A percentile compares a stretch with the other conserved stretches of the same genome.
Evolutionary conservation across 35 echinoderm and acorn worm genomes (phyloP).

Genomic region (Lytechinus pictus): DNA sequence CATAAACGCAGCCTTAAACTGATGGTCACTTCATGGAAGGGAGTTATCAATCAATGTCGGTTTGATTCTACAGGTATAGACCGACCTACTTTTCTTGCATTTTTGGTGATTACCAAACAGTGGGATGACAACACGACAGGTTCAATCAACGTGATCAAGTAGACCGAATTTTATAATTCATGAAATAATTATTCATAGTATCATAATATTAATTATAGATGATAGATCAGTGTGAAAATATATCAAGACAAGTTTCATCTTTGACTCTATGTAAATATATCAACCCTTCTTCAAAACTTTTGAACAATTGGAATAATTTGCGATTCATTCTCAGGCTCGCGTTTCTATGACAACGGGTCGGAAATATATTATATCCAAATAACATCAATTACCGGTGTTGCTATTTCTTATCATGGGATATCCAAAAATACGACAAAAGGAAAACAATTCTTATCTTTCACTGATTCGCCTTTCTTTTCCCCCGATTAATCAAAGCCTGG

Average conservation of each 20-base stretch:
- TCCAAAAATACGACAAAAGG: background rate
- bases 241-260: too few relatives aligned
- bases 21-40: background rate
- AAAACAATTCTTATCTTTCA: constrained; percentile 6
- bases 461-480: background rate
- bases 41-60: background rate
- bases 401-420: background rate
- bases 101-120: too few relatives aligned
- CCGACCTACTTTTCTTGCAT: background rate
- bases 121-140: too few relatives aligned
- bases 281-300: too few relatives aligned
- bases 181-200: too few relatives aligned
- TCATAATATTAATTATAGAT: too few relatives aligned
- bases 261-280: too few relatives aligned
- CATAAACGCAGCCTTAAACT: background rate
- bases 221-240: too few relatives aligned
- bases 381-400: background rate
- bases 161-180: too few relatives aligned
- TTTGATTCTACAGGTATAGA: background rate
- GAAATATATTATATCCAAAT: background rate
- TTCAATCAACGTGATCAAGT: too few relatives aligned
- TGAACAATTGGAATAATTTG: background rate
- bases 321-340: background rate
- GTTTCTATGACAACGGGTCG: background rate
- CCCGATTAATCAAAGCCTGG: background rate